Percentiles rank a stretch among this genome's conserved stretches.
These are phyloP conservation scores for Phoxinus phoxinus DNA, from an alignment of 2,113 vertebrate genomes.

Conservation along the genomic window DNA sequence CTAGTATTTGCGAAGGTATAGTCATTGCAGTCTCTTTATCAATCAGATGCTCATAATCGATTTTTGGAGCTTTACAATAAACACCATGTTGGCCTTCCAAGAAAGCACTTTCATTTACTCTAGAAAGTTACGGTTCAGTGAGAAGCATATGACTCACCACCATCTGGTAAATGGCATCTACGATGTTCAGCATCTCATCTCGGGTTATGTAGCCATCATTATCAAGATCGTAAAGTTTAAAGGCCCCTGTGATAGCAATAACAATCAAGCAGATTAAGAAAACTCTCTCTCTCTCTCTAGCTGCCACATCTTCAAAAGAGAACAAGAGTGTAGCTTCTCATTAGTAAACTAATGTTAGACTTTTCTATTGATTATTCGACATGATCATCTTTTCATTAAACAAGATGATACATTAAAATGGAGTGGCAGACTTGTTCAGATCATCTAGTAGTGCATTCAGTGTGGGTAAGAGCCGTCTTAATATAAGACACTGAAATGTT, in stretches of 20 bases:
- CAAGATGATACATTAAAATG: neutral
- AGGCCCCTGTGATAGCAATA: constrained; percentile 85
- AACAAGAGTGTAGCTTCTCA: neutral
- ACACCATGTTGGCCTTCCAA: neutral
- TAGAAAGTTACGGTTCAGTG: neutral
- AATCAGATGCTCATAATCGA: constrained; percentile 37
- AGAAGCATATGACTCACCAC: constrained; percentile 83
- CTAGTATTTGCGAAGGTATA: neutral
- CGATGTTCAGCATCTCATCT: constrained; percentile 98
- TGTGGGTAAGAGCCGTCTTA: neutral
- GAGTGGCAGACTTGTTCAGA: neutral
- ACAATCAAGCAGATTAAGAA: constrained; percentile 2
- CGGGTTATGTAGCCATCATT: constrained; percentile 98
- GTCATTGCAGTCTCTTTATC: neutral
- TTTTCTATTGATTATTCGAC: neutral
- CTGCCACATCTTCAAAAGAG: neutral
- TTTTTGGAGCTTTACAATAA: neutral
- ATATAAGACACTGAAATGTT: neutral
- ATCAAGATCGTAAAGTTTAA: constrained; percentile 96
- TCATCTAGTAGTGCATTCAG: neutral
- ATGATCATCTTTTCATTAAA: neutral
- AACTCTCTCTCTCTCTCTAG: neutral
- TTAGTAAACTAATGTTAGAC: neutral
- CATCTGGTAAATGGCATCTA: constrained; percentile 99
- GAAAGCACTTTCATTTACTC: neutral